These are phyloP conservation scores for Addax nasomaculatus DNA, from an alignment of 2,113 vertebrate genomes.

Conservation along the genomic window DNA sequence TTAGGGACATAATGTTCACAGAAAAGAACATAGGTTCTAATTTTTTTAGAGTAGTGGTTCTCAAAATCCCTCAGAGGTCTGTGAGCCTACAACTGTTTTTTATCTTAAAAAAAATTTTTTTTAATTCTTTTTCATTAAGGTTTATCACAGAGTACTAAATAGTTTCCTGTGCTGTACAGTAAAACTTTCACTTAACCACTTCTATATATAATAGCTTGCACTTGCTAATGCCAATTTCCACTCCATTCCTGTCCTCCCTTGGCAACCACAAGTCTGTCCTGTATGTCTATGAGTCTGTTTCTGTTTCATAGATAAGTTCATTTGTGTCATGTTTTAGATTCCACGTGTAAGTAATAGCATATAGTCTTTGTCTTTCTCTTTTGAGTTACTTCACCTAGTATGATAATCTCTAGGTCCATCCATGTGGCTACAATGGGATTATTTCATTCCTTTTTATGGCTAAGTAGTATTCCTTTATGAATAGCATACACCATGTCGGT, in stretches of 20 bases:
- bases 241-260: background rate
- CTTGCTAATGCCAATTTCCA: background rate
- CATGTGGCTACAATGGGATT: background rate
- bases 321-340: background rate
- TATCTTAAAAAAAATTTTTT: background rate
- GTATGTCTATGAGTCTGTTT: background rate
- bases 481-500: background rate
- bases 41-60: background rate
- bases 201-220: background rate
- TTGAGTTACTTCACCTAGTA: background rate
- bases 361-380: background rate
- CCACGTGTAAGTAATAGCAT: background rate
- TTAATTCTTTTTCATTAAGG: background rate
- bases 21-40: background rate
- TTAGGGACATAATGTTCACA: background rate
- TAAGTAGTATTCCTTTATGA: background rate
- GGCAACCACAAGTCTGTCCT: background rate
- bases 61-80: background rate
- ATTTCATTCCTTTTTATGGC: background rate
- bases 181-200: background rate
- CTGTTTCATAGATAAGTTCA: background rate
- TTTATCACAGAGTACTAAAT: background rate
- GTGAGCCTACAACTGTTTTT: background rate
- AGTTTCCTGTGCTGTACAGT: background rate
- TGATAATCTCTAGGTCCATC: background rate